Evolutionary conservation across 1,140 invertebrate genomes (phyloP).

Genomic region (Conus ventricosus): DNA sequence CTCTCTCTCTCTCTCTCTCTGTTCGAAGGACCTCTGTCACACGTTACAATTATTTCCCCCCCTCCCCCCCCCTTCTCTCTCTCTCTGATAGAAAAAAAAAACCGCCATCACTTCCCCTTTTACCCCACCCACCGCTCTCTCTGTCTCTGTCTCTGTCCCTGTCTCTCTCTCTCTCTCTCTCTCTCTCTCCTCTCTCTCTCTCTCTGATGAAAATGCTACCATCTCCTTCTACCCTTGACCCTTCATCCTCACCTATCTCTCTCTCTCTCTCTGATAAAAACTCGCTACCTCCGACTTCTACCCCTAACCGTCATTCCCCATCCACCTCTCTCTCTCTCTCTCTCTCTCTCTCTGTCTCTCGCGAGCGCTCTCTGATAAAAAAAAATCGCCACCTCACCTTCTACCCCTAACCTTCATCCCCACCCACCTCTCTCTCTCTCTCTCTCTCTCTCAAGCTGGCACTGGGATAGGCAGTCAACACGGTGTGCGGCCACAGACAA

Average conservation of each 20-base stretch:
- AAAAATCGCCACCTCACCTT: too few relatives aligned
- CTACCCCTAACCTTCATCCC: too few relatives aligned
- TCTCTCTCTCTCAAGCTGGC: neutral
- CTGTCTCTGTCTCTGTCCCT: neutral
- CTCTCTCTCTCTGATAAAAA: constrained; percentile 8
- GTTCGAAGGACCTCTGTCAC: neutral
- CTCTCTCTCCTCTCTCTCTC: neutral
- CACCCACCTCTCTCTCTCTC: neutral
- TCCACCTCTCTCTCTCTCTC: neutral
- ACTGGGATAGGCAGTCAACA: too few relatives aligned
- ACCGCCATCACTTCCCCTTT: too few relatives aligned
- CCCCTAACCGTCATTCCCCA: too few relatives aligned
- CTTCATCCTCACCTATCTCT: neutral
- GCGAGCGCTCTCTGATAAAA: too few relatives aligned
- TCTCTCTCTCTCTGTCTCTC: neutral
- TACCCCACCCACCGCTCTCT: too few relatives aligned
- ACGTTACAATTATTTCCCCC: too few relatives aligned
- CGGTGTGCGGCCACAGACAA: too few relatives aligned
- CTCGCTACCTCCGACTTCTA: too few relatives aligned
- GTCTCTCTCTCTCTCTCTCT: neutral
- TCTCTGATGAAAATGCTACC: too few relatives aligned
- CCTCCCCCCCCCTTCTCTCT: neutral
- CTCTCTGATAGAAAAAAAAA: neutral
- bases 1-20: neutral
- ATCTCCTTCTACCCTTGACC: neutral